Conservation (phyloP, 2,888 invertebrate species). For the Coleophora flavipennella region DNA sequence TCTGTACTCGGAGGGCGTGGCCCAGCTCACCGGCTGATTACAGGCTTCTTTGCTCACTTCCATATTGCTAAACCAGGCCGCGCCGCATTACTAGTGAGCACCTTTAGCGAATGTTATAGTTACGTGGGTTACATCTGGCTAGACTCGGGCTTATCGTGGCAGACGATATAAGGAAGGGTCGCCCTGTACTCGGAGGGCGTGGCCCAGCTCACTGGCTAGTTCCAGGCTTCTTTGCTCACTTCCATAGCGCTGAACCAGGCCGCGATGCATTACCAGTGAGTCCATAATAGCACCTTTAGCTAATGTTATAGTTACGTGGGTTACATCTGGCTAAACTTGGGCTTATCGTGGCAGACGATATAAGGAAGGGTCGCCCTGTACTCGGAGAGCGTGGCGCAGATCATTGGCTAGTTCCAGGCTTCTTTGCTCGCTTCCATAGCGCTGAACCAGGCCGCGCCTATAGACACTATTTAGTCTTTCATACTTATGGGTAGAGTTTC, state of each 20-base stretch:
- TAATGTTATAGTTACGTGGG: no score
- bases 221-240: constrained; percentile 96
- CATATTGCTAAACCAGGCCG: constrained; percentile 78
- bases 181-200: constrained; percentile 94
- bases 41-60: constrained; percentile 96
- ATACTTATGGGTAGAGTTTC: no score
- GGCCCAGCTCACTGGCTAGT: constrained; percentile 99
- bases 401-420: constrained; percentile 99
- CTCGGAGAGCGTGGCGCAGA: constrained; percentile 96
- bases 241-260: constrained; percentile 82
- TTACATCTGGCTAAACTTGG: constrained; percentile 97
- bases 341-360: constrained; percentile 95
- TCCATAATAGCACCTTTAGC: constrained; percentile 3
- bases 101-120: no score
- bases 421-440: constrained; percentile 94
- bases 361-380: constrained; percentile 83
- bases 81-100: constrained; percentile 88
- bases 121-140: constrained; percentile 99
- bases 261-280: constrained; percentile 86
- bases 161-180: constrained; percentile 78
- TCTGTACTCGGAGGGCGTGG: constrained; percentile 93
- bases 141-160: constrained; percentile 99
- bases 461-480: no score
- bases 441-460: constrained; percentile 78
- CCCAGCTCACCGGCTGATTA: constrained; percentile 99